These are phyloP conservation scores for Sebastiscus albofasciatus DNA, from an alignment of 2,797 vertebrate species.

Conservation along the genomic window DNA sequence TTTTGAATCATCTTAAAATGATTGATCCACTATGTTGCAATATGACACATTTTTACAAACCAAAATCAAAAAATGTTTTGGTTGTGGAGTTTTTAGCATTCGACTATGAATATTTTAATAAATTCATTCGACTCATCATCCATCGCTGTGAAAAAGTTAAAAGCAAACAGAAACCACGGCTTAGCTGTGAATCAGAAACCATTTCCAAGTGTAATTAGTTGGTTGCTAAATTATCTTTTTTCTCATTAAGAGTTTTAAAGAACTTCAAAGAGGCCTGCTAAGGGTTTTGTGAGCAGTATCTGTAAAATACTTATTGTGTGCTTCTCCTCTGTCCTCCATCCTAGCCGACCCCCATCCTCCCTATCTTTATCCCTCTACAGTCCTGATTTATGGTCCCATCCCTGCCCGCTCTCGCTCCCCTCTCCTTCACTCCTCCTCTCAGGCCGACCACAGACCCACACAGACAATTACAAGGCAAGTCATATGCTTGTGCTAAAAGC, in stretches of 20 bases:
- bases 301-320: constrained; percentile 3
- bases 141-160: not conserved
- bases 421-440: constrained; percentile 40
- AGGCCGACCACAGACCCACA: constrained; percentile 42
- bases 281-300: constrained; percentile 15
- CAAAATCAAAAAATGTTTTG: too few relatives aligned
- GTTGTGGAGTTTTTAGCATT: not conserved
- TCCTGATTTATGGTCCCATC: constrained; percentile 69
- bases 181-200: not conserved
- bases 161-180: not conserved
- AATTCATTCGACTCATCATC: not conserved
- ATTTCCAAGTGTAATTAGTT: not conserved
- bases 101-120: not conserved
- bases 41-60: not conserved
- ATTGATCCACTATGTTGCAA: not conserved
- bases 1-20: too few relatives aligned
- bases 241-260: not conserved
- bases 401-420: constrained; percentile 38
- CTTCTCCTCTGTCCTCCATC: constrained; percentile 18
- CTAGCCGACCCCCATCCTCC: constrained; percentile 41
- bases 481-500: constrained; percentile 54
- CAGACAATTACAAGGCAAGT: constrained; percentile 51
- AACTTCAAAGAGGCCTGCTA: not conserved
- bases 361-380: constrained; percentile 43
- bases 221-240: not conserved